Evolutionary conservation across 2,797 vertebrate genomes (phyloP), one percentile per base, ranked within the genome.

Genomic region (Poecilia gillii): DNA sequence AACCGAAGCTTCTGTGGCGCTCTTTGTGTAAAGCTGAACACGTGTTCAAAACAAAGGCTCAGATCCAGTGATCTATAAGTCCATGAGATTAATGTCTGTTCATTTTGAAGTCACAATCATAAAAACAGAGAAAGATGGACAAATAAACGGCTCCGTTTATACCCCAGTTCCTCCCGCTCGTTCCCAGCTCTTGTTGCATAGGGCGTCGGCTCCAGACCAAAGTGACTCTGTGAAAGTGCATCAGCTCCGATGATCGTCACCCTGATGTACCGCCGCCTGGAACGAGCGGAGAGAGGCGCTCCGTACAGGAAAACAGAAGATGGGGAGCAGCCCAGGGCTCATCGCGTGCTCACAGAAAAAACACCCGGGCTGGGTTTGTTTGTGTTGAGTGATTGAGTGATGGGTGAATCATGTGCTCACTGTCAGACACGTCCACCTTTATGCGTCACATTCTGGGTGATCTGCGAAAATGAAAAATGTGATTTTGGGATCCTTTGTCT

Each of bases 61-160:
- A 11, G 36, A 66, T 66, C 64, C 36, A 23, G 20, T 25, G 11
- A 68, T 68, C 20, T 25, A 3, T 1, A 23, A 39, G 39, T 20
- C 62, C 62, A 33, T 62, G 7, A 11, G 33, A 68, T 25, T n/a
- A 41, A 53, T 53, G 6, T 45, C 43, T 14, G 6, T 43, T n/a
- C 23, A 70, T 25, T 25, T 43, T 41, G 39, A 43, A 70, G 39
- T 41, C 36, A 25, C 18, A 41, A 13, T 25, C 36, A 70, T 12
- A 70, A 70, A 43, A 70, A 6, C 23, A n/a, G 39, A 70, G 23
- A 6, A 43, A 43, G 39, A 70, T 70, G 78, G 72, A 88, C 76
- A 86, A 87, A 83, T 53, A 82, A 47, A 80, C 16, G 1, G 25
- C 23, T 59, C 77, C 75, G 86, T 84, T 89, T 87, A 84, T 85